phyloP scores from a whole-genome alignment of 2,888 invertebrate genomes.

The Calameuta pallipes region DNA sequence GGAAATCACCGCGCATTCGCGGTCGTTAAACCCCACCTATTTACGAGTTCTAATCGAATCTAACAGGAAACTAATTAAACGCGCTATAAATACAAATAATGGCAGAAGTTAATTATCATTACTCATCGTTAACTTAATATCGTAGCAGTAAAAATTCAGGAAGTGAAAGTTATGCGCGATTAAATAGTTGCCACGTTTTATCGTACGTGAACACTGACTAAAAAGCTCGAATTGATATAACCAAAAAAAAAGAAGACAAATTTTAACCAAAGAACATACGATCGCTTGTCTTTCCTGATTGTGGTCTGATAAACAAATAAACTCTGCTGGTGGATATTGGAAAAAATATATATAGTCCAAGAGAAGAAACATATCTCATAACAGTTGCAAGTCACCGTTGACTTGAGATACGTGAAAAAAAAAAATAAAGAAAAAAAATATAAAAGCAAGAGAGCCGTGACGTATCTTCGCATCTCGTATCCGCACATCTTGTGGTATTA shows the following conservation, averaged over 20 bases:
- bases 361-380: not conserved
- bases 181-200: not conserved
- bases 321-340: not conserved
- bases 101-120: not conserved
- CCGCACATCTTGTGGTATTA: not conserved
- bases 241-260: not conserved
- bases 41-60: not conserved
- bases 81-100: not conserved
- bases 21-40: not conserved
- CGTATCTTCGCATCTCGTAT: not conserved
- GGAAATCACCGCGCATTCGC: not conserved
- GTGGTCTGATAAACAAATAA: not conserved
- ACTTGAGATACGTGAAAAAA: not conserved
- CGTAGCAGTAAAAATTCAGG: not conserved
- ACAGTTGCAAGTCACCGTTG: not conserved
- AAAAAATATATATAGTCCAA: not conserved
- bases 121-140: not conserved
- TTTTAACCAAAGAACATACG: not conserved
- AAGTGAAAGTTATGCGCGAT: not conserved
- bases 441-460: not conserved
- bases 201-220: conserved; percentile 1
- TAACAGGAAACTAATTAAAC: not conserved
- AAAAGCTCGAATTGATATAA: conserved; percentile 4
- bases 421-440: conserved; percentile 3
- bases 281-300: not conserved